phyloP scores from a whole-genome alignment of 2,113 vertebrate genomes.

The Dasypus novemcinctus region DNA sequence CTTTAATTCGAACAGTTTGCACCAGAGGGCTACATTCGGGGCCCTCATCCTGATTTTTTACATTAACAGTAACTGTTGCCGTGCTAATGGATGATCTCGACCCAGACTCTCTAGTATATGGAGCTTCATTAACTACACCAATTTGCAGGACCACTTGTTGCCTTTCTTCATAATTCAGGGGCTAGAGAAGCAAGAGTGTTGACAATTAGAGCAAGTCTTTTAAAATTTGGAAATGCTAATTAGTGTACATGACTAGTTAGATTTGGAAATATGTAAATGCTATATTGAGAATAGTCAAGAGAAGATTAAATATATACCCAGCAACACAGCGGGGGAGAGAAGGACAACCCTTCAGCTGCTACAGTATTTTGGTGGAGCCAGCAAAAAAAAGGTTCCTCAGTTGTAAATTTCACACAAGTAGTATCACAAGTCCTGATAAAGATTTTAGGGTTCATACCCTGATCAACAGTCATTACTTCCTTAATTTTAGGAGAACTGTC shows the following conservation, averaged over 20 bases:
- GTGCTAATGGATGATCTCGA: conserved; percentile 74
- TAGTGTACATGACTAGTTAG: neutral
- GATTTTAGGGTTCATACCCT: neutral
- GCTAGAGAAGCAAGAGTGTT: conserved; percentile 78
- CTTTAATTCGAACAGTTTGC: conserved; percentile 82
- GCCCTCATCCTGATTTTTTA: conserved; percentile 89
- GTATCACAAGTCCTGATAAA: neutral
- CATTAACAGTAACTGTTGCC: conserved; percentile 80
- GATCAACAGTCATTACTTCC: neutral
- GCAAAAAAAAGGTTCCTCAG: neutral
- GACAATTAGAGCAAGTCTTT: neutral
- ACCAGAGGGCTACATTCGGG: conserved; percentile 85
- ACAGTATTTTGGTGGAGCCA: neutral
- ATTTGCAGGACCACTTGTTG: conserved; percentile 84
- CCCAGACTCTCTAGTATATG: conserved; percentile 71
- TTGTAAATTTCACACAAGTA: neutral
- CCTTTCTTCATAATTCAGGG: conserved; percentile 87
- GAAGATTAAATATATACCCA: neutral
- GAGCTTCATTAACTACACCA: conserved; percentile 85
- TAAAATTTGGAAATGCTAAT: neutral
- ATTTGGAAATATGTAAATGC: neutral
- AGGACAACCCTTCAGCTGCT: neutral
- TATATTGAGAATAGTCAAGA: neutral
- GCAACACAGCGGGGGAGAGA: fast-evolving
- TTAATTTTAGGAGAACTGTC: neutral